These are phyloP conservation scores for Drosophila sordidula DNA, from an alignment of 2,888 invertebrate genomes.

Conservation along the genomic window DNA sequence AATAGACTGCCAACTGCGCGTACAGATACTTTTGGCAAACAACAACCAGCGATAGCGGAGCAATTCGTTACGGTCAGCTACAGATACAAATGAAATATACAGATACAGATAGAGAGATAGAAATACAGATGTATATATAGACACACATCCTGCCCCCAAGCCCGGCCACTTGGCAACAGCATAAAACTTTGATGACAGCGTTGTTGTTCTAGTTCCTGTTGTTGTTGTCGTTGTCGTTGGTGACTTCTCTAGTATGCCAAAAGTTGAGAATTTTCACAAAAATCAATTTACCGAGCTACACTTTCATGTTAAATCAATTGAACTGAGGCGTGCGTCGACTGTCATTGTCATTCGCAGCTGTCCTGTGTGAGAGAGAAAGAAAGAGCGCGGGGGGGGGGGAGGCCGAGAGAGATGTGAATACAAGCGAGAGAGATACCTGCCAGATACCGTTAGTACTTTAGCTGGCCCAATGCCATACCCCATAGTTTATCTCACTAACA, in stretches of 20 bases:
- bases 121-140: slow-evolving; percentile 19
- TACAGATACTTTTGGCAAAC: slow-evolving; percentile 65
- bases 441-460: slow-evolving; percentile 63
- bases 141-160: slow-evolving; percentile 12
- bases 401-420: slow-evolving; percentile 9
- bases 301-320: slow-evolving; percentile 81
- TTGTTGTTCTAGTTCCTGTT: slow-evolving; percentile 7
- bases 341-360: slow-evolving; percentile 59
- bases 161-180: slow-evolving; percentile 62
- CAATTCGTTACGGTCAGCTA: slow-evolving; percentile 78
- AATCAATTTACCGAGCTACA: slow-evolving; percentile 79
- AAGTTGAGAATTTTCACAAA: slow-evolving; percentile 68
- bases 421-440: slow-evolving; percentile 27
- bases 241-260: slow-evolving; percentile 36
- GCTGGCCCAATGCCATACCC: slow-evolving; percentile 59
- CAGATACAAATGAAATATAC: slow-evolving; percentile 55
- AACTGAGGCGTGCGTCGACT: slow-evolving; percentile 75
- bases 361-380: slow-evolving; percentile 7
- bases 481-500: slow-evolving; percentile 79
- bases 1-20: slow-evolving; percentile 48
- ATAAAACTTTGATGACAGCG: slow-evolving; percentile 66
- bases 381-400: neutral
- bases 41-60: slow-evolving; percentile 50
- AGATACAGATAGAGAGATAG: slow-evolving; percentile 21
- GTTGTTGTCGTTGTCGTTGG: slow-evolving; percentile 26